Conservation (phyloP, 1,140 invertebrate species). For the Battus philenor region DNA sequence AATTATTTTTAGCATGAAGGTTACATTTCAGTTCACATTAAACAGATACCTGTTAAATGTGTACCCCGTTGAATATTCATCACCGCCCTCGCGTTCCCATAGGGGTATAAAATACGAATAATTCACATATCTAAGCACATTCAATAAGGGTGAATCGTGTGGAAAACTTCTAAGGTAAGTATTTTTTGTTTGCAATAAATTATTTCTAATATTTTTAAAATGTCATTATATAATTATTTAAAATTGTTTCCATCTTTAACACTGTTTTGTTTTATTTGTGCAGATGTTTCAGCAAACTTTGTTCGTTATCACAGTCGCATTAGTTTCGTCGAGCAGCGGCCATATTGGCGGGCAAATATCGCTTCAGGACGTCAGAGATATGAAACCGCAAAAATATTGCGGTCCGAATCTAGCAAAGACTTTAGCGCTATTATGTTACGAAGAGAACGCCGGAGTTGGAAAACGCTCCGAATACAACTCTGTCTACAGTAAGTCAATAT, state of each 20-base stretch:
- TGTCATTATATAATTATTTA: too few relatives aligned
- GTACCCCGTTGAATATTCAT: constrained; percentile 10
- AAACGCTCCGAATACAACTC: background rate
- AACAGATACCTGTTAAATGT: background rate
- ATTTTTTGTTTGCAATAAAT: background rate
- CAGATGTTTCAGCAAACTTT: background rate
- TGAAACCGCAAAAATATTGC: constrained; percentile 9
- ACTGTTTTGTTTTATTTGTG: too few relatives aligned
- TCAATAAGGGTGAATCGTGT: background rate
- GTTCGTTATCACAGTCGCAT: background rate
- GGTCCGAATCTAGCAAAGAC: background rate
- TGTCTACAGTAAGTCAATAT: constrained; percentile 9
- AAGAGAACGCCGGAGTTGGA: background rate
- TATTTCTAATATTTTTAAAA: too few relatives aligned
- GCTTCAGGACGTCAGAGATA: constrained; percentile 1
- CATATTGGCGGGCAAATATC: constrained; percentile 4
- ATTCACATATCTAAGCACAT: background rate
- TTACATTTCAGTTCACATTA: constrained; percentile 9
- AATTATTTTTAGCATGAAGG: constrained; percentile 9
- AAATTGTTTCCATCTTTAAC: too few relatives aligned
- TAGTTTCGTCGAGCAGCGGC: background rate
- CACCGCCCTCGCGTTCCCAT: constrained; percentile 3
- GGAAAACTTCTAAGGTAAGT: constrained; percentile 7
- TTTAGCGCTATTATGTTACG: constrained; percentile 3
- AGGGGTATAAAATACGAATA: constrained; percentile 4